Percentiles rank a stretch among this genome's conserved stretches.
Evolutionary conservation across 92 coral and sea anemone species (phyloP).

Genomic region (Umimayanthus chanpuru): DNA sequence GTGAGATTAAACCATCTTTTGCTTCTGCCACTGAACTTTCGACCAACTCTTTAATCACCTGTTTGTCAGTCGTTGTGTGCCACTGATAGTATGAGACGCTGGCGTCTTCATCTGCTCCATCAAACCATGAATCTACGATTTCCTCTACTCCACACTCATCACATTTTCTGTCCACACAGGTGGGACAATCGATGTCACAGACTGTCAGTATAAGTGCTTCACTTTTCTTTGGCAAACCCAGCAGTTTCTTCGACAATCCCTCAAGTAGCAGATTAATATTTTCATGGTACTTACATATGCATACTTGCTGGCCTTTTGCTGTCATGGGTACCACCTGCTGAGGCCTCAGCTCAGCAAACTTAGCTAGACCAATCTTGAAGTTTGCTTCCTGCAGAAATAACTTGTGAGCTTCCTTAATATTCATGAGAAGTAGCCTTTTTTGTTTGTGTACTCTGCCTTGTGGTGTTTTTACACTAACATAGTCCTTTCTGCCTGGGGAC

Average conservation of each 20-base stretch:
- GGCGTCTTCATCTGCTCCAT: neutral
- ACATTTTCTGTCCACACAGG: conserved; percentile 14
- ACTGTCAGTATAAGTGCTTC: conserved; percentile 2
- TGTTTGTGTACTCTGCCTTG: conserved; percentile 33
- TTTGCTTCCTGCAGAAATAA: neutral
- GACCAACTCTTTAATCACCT: neutral
- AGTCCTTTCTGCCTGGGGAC: conserved; percentile 31
- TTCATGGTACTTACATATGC: neutral
- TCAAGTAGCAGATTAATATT: neutral
- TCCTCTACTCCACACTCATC: conserved; percentile 12
- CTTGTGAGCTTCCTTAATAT: conserved; percentile 2
- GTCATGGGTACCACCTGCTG: neutral
- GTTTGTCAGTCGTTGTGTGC: neutral
- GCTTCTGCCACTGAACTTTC: conserved; percentile 2
- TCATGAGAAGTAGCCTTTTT: conserved; percentile 12
- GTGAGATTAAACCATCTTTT: conserved; percentile 2
- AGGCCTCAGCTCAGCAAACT: neutral
- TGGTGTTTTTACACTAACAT: conserved; percentile 14
- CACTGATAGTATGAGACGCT: conserved; percentile 4
- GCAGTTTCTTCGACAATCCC: neutral
- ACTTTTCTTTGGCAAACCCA: neutral
- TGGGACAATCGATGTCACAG: neutral
- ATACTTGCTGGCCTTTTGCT: neutral
- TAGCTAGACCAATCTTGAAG: neutral
- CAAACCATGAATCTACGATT: neutral